These are phyloP conservation scores for Aplidium turbinatum DNA, from an alignment of 23 tunicate species.

Conservation along the genomic window DNA sequence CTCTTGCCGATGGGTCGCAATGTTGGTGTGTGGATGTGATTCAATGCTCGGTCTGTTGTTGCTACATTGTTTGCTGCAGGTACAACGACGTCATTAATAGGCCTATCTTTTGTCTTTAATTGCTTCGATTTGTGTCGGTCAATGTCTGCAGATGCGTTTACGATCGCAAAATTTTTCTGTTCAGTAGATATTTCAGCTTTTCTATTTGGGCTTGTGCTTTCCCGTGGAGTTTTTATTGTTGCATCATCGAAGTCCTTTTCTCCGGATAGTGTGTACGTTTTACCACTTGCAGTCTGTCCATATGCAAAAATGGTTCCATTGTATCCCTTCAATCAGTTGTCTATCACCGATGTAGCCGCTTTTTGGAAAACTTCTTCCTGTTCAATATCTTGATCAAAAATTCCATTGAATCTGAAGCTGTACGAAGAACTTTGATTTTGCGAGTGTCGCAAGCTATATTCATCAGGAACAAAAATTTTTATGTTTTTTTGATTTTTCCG, in stretches of 20 bases:
- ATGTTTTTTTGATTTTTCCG: constrained; percentile 1
- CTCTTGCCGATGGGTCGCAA: too few relatives aligned
- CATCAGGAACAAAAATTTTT: constrained; percentile 36
- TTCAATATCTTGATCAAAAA: constrained; percentile 65
- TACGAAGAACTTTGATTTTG: constrained; percentile 25
- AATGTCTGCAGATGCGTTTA: not conserved
- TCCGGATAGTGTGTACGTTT: constrained; percentile 81
- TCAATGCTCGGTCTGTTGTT: too few relatives aligned
- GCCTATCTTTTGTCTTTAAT: too few relatives aligned
- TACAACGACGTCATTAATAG: constrained; percentile 3
- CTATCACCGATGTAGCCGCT: constrained; percentile 73
- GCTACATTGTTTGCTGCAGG: not conserved
- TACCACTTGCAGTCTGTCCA: constrained; percentile 97
- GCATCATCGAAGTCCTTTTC: constrained; percentile 14
- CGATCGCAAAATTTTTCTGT: too few relatives aligned
- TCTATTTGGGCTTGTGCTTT: not conserved
- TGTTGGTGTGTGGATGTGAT: not conserved
- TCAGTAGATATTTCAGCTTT: not conserved
- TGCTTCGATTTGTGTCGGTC: not conserved
- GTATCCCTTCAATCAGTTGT: constrained; percentile 68
- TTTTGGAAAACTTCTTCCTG: constrained; percentile 72
- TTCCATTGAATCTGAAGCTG: constrained; percentile 53
- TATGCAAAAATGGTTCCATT: constrained; percentile 97
- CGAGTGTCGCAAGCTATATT: not conserved
- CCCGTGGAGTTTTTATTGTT: not conserved